Evolutionary conservation across 2,888 invertebrate genomes (phyloP), one percentile per base, ranked within the genome.

Genomic region (Serripes groenlandicus): DNA sequence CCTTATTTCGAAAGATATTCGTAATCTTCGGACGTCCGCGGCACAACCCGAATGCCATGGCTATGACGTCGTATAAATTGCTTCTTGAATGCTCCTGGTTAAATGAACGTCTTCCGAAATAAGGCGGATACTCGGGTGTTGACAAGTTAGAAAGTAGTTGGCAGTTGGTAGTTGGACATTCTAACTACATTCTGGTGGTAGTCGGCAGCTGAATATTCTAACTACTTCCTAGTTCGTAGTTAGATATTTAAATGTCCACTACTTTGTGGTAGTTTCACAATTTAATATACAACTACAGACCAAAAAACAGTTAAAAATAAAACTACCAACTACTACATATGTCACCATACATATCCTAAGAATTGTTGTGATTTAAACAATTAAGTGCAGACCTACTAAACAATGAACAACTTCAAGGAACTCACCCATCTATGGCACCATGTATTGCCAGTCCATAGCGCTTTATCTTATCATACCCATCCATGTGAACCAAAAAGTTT

Each of bases 381-480:
- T 49, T 21, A 15, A 49, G 49, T 49, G 49, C 49, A 49, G 15
- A 49, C 49, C 49, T 49, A 49, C 49, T 21, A 49, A 1, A 49
- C 49, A 49, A 49, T 49, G 18, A 49, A 49, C 49, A 49, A 15
- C 21, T 15, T 49, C 49, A 49, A 49, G 21, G 49, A 49, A 49
- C 34, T 28, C 60, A 72, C 58, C 60, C 72, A 28, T 26, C 15
- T 30, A 72, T 58, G 35, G 72, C 72, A 34, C 37, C 58, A 26
- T 72, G 72, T 52, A 72, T 72, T 26, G 32, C 35, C n/a, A 72
- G 60, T 18, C 60, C 72, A 58, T 72, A 72, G 15, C 34, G 52
- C 56, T 75, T 75, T 35, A 69, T 9, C n/a, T 68, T 75, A 69
- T 69, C 75, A 32, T 75, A 75, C 23, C 75, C 75, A 34, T 69